Percentiles rank a stretch among this genome's conserved stretches.
These are phyloP conservation scores for Istiophorus platypterus DNA, from an alignment of 2,113 vertebrate species.

Conservation along the genomic window DNA sequence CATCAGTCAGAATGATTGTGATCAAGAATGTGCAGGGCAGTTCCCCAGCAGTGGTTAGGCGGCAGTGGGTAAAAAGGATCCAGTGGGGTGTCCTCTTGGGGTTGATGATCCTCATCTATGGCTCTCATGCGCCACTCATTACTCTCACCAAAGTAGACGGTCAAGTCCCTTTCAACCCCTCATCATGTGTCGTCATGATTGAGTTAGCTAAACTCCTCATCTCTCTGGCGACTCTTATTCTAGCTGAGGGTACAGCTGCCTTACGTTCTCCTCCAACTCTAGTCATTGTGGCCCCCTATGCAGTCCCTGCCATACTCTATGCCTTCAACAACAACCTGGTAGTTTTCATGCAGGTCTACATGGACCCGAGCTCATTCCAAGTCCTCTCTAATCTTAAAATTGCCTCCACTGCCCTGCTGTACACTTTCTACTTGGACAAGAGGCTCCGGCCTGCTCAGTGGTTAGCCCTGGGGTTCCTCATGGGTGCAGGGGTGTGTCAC, in stretches of 20 bases:
- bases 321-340: slow-evolving; percentile 96
- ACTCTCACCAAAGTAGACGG: slow-evolving; percentile 88
- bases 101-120: slow-evolving; percentile 89
- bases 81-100: slow-evolving; percentile 88
- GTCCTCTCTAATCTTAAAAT: slow-evolving; percentile 96
- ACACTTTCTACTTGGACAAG: slow-evolving; percentile 88
- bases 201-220: slow-evolving; percentile 89
- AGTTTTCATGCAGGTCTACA: slow-evolving; percentile 93
- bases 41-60: slow-evolving; percentile 46
- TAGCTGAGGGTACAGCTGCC: slow-evolving; percentile 58
- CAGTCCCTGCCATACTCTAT: slow-evolving; percentile 91
- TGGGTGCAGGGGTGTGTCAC: slow-evolving; percentile 87
- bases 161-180: slow-evolving; percentile 89
- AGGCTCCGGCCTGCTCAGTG: slow-evolving; percentile 84
- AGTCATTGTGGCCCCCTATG: slow-evolving; percentile 84
- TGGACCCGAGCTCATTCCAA: slow-evolving; percentile 97
- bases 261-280: slow-evolving; percentile 37
- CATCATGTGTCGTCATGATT: slow-evolving; percentile 89
- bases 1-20: slow-evolving; percentile 77
- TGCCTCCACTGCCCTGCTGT: slow-evolving; percentile 89
- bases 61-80: slow-evolving; percentile 55
- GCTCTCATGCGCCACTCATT: slow-evolving; percentile 93
- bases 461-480: slow-evolving; percentile 87
- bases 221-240: slow-evolving; percentile 81
- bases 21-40: slow-evolving; percentile 63